phyloP scores from a whole-genome alignment of 2,113 vertebrate species.

The Jaculus jaculus region DNA sequence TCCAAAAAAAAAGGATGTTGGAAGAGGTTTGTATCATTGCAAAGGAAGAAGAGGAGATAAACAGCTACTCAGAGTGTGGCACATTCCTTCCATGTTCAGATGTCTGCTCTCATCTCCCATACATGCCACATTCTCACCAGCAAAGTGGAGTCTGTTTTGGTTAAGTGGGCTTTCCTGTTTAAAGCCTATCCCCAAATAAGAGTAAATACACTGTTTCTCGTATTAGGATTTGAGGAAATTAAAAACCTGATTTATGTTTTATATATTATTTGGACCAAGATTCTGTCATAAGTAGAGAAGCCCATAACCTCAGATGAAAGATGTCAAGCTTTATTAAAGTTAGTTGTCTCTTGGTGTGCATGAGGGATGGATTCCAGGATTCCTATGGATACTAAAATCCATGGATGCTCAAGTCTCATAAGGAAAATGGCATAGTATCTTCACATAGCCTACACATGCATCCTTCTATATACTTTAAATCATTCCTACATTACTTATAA shows the following conservation, averaged over 20 bases:
- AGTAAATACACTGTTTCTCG: neutral
- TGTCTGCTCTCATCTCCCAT: neutral
- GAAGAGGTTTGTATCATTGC: neutral
- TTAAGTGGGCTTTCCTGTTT: neutral
- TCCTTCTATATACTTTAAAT: neutral
- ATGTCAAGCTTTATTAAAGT: neutral
- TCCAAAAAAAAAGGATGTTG: neutral
- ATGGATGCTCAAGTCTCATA: neutral
- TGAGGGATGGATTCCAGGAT: neutral
- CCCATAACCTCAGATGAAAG: neutral
- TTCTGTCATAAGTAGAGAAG: neutral
- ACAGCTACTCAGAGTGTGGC: neutral
- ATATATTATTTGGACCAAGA: neutral
- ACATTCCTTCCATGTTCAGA: neutral
- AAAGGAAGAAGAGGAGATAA: neutral
- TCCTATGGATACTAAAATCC: neutral
- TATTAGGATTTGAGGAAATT: slow-evolving; percentile 24
- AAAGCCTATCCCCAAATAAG: slow-evolving; percentile 8
- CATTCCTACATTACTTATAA: neutral
- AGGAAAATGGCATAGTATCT: neutral
- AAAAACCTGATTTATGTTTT: neutral
- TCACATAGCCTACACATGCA: neutral
- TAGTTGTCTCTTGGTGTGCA: neutral
- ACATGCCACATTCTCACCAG: neutral
- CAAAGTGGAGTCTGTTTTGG: neutral